These are phyloP conservation scores for Pseudomyrmex sp. DNA, from an alignment of 1,140 invertebrate genomes.

Conservation along the genomic window DNA sequence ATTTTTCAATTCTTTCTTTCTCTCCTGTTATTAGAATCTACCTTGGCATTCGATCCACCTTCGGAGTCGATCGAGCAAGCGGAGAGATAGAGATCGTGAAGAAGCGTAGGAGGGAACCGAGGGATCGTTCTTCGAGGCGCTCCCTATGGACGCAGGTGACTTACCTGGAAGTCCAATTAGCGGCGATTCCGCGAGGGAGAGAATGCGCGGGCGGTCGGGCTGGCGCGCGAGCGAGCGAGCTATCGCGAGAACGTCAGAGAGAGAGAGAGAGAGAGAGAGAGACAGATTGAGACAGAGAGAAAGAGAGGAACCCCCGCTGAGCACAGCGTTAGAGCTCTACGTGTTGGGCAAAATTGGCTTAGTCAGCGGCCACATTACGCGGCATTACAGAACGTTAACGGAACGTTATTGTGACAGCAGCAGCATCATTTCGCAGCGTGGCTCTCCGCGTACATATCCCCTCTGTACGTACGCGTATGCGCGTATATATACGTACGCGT, in stretches of 20 bases:
- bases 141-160: slow-evolving; percentile 59
- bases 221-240: neutral
- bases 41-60: neutral
- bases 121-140: slow-evolving; percentile 41
- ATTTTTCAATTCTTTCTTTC: neutral
- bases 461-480: neutral
- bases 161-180: slow-evolving; percentile 69
- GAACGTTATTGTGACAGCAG: slow-evolving; percentile 53
- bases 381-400: slow-evolving; percentile 72
- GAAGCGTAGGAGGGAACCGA: slow-evolving; percentile 30
- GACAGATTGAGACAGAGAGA: neutral
- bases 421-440: slow-evolving; percentile 31
- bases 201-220: slow-evolving; percentile 19
- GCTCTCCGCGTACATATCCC: neutral
- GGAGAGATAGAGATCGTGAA: slow-evolving; percentile 38
- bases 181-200: slow-evolving; percentile 57
- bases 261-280: slow-evolving; percentile 11
- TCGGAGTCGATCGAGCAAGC: slow-evolving; percentile 13
- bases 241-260: neutral
- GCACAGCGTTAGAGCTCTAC: slow-evolving; percentile 31
- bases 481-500: neutral
- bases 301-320: slow-evolving; percentile 20
- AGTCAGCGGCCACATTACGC: slow-evolving; percentile 73
- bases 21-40: neutral
- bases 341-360: slow-evolving; percentile 70